Base-by-base conservation (phyloP, 2,888 invertebrate genomes). In the Lepidonotus clava region DNA sequence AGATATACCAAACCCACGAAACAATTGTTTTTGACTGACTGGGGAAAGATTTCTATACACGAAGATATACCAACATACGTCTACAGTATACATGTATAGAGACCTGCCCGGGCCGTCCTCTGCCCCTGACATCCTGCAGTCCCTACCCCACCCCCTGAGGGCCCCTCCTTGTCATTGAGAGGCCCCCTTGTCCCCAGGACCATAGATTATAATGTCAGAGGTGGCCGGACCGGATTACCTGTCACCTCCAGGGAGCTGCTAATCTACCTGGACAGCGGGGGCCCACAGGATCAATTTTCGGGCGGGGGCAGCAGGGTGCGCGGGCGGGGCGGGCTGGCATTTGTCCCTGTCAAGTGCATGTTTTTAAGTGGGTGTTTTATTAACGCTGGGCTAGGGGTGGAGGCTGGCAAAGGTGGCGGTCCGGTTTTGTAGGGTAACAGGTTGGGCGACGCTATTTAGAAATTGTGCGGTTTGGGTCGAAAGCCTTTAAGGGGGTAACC, bases 211-310 rank as follows among this genome's bases (percentile, higher is more conserved):
- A 76, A 76, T 76, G 24, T 18, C 76, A 76, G 38, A 76, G 38
- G 76, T 76, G 76, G n/a, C 38, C 38, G 1, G 4, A 1, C 18
- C 76, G 14, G 76, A 76, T 76, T 76, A 28, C 76, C 76, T 76
- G 76, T 76, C 76, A 76, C 38, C 76, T 40, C 36, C 40, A 76
- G n/a, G 8, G 18, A 76, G n/a, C 21, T 76, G 76, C 38, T 76
- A 76, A 76, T 76, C 76, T 76, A 76, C 76, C 76, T 76, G 61
- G 61, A n/a, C 76, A 38, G 21, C 34, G 76, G 8, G n/a, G n/a
- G n/a, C n/a, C n/a, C n/a, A n/a, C 36, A 1, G 36, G 76, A 40
- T 76, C 76, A 76, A 76, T 76, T 6, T 28, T 34, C 76, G 18
- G 36, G 76, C 18, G 76, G 76, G 76, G 18, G 21, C 76, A 21